Evolutionary conservation across 2,888 invertebrate species (phyloP), one percentile per base, ranked within the genome.

Genomic region (Lepidochrysops patricia): DNA sequence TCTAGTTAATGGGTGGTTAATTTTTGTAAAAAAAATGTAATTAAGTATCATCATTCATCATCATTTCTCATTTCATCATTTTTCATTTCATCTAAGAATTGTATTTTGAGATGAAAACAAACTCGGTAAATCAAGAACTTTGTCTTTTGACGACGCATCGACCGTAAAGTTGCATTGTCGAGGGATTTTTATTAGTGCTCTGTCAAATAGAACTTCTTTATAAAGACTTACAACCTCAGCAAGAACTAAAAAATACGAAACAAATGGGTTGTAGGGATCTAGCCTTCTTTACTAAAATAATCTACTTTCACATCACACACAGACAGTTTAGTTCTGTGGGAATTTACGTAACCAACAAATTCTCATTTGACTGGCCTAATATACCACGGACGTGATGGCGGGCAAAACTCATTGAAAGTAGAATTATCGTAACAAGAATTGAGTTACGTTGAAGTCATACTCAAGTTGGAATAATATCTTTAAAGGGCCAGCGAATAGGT

Each of bases 401-500:
- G n/a, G n/a, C 13, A 50, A 50, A 50, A 13, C 26, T n/a, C 2
- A 50, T 26, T 50, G n/a, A 26, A 13, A 5, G 29, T 29, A 29
- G 29, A 29, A 7, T 29, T 29, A 50, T 13, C 15, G 15, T 6
- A 26, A 50, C 26, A 6, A 26, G 26, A 13, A 26, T 13, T 26
- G 5, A 26, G 23, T 23, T 25, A 25, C 26, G 50, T 50, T 9
- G 25, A 26, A 26, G 26, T 50, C n/a, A 26, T n/a, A 37, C 25
- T 12, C 25, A 49, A 49, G 25, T 49, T 25, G n/a, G 26, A 19
- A 43, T 43, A 43, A 43, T 23, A 19, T 9, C 13, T 43, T n/a
- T 50, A 50, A 50, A 50, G 50, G 50, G 50, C 50, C 50, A 50
- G 26, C 13, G n/a, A 50, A 26, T 50, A 26, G 29, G 7, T 7